Base-by-base conservation (phyloP, 2,113 vertebrate genomes). In the Vulpes lagopus region DNA sequence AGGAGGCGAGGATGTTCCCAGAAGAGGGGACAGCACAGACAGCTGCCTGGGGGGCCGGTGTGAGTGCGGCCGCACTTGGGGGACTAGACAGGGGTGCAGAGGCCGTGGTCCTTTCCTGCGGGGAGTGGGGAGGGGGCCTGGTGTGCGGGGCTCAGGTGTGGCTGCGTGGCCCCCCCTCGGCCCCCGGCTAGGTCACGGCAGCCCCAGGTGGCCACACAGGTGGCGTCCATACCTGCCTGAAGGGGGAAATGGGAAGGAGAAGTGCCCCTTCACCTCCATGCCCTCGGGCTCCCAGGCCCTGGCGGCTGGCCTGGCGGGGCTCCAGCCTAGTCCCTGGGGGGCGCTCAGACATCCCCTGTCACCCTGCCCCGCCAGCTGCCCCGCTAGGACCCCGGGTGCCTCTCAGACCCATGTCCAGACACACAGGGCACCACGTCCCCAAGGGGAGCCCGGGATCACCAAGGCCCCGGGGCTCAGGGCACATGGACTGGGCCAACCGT, bases 191-290 rank as follows among this genome's bases (percentile, higher is more conserved):
- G 30, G 2, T 8, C 27, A 62, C 49, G 69, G 62, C 20, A 9
- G n/a, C 14, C 27, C 9, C 64, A 15, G 71, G 71, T 35, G 55
- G 55, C 80, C 17, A 0, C 16, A 27, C 43, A 43, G 43, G 43
- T 43, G 67, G n/a, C 83, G 17, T 8, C 74, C 53, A 3, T 25
- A 4, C 23, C 67, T 43, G 17, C 2, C 5, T 7, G 19, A 3
- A 7, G 57, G 17, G 4, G 25, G 19, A 2, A 9, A 1, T 8
- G 57, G 11, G 12, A 0, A 0, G 32, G 76, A 17, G 35, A 14
- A 16, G 6, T 10, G 2, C 16, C 53, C 16, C 65, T 51, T 38
- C 20, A 2, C 27, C 65, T 35, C 53, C 14, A n/a, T 14, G 51
- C 51, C 10, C 78, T 25, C 23, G 25, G 30, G 23, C 20, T 49